Evolutionary conservation across 2,113 vertebrate genomes (phyloP), one percentile per base, ranked within the genome.

Genomic region (Myrmecobius fasciatus): DNA sequence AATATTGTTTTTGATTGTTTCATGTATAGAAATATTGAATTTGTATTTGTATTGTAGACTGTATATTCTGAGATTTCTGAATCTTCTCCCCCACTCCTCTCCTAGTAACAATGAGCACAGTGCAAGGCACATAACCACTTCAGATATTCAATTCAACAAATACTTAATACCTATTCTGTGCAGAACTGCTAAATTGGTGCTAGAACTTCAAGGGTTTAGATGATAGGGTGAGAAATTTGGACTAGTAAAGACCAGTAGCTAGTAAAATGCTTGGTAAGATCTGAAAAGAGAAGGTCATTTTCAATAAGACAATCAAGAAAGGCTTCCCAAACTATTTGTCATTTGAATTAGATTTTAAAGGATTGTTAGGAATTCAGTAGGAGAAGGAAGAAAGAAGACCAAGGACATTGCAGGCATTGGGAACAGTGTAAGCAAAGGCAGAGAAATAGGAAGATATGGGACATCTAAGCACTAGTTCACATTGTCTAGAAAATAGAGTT

Each of bases 321-420:
- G 20, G n/a, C 51, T 93, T 91, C 91, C 54, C 89, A 43, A 3
- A 52, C 52, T 51, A 56, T 92, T 53, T 47, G 94, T 95, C 83
- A 52, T 88, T 67, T 52, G 47, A 56, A 48, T 49, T 91, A 94
- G 67, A 53, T 95, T 94, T 94, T 90, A 92, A 96, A 96, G n/a
- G n/a, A 94, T 43, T 83, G 67, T 83, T 43, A 83, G 67, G 67
- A 83, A 83, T 83, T 83, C 5, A 43, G 43, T 24, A 83, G 5
- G 67, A 83, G 36, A 83, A 43, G 20, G 20, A 22, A 28, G 22
- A 83, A 43, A 43, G n/a, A 20, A 83, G 6, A 43, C 17, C 11
- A 10, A 75, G 60, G 67, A 83, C 1, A 7, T 22, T 43, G 2
- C 24, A 83, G n/a, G n/a, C 20, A 83, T 43, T 83, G n/a, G n/a